These are phyloP conservation scores for Lonchura striata DNA, from an alignment of 2,113 vertebrate genomes.

Conservation along the genomic window DNA sequence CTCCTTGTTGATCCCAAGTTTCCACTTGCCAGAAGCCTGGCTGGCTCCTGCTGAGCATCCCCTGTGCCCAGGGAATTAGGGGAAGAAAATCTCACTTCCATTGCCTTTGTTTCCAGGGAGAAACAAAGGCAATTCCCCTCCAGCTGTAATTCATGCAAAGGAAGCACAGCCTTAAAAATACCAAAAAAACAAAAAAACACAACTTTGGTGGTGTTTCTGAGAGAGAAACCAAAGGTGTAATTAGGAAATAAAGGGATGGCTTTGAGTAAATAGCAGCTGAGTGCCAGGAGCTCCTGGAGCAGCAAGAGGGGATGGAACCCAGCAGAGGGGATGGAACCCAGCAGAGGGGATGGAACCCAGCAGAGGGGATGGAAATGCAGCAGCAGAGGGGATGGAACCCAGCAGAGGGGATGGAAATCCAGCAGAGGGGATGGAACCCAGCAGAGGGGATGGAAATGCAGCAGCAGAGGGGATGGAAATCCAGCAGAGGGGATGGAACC, in stretches of 20 bases:
- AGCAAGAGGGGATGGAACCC: too few species aligned
- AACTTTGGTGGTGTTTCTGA: background rate
- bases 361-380: too few species aligned
- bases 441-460: too few species aligned
- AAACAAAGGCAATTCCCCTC: too few species aligned
- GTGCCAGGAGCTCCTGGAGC: background rate
- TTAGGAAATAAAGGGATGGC: background rate
- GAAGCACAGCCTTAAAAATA: background rate
- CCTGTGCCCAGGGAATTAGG: background rate
- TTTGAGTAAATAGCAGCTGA: background rate
- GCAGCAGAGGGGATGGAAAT: too few species aligned
- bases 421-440: background rate
- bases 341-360: background rate
- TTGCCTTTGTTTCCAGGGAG: background rate
- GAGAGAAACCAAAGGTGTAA: background rate
- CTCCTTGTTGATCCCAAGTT: background rate
- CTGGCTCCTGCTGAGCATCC: background rate
- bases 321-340: too few species aligned
- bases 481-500: background rate
- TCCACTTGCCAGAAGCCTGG: background rate
- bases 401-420: too few species aligned
- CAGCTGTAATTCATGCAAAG: background rate
- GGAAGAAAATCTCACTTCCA: fast-evolving
- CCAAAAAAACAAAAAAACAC: background rate
- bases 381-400: background rate